These are phyloP conservation scores for Antrozous pallidus DNA, from an alignment of 2,797 vertebrate genomes.

Conservation along the genomic window DNA sequence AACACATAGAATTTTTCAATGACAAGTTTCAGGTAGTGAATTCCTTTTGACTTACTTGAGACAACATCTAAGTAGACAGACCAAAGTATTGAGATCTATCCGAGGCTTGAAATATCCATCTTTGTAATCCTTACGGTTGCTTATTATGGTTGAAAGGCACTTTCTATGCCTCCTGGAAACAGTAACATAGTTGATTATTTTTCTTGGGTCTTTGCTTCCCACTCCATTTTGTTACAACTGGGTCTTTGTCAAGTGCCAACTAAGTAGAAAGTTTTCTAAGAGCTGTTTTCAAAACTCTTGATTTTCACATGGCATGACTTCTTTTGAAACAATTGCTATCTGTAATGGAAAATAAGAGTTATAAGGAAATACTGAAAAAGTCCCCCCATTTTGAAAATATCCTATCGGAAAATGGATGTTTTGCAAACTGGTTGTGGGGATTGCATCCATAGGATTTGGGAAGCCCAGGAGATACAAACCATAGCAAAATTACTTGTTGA, in stretches of 20 bases:
- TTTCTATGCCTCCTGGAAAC: background rate
- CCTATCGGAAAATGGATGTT: background rate
- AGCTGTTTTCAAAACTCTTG: background rate
- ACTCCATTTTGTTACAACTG: background rate
- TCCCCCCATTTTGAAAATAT: background rate
- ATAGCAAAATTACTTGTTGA: background rate
- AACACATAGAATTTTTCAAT: background rate
- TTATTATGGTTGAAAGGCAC: background rate
- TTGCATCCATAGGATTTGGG: background rate
- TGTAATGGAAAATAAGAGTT: background rate
- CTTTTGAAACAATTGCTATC: background rate
- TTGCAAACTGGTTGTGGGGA: background rate
- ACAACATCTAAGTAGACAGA: background rate
- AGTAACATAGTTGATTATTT: background rate
- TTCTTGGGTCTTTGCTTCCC: background rate
- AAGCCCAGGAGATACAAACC: background rate
- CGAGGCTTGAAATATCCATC: background rate
- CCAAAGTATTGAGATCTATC: background rate
- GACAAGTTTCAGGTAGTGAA: background rate
- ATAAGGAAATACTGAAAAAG: background rate
- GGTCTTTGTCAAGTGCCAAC: background rate
- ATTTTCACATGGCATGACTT: background rate
- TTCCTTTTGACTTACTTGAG: background rate
- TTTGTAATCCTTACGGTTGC: background rate
- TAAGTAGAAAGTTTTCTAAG: background rate